Base-by-base conservation (phyloP, 2,797 vertebrate species). In the Ctenopoma kingsleyae region DNA sequence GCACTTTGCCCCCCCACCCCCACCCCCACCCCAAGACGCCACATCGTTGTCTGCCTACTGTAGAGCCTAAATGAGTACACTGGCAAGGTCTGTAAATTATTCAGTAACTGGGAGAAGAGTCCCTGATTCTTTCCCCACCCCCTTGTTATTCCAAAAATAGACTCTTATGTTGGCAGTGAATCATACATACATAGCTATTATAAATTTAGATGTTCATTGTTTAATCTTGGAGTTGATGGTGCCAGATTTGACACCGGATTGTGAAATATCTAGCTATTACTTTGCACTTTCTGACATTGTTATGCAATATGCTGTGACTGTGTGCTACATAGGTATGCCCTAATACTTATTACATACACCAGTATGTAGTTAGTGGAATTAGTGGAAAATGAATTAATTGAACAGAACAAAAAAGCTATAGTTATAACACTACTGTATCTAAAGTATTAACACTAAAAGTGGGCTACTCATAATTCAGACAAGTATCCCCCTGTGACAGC, bases 91-190 rank as follows among this genome's bases (percentile, higher is more conserved):
- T 87, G 84, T 94, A 93, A 94, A 94, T 94, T 91, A 94, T 94
- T 94, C 90, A 94, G 92, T 90, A 91, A 92, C 87, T 87, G 82
- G 80, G 87, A 91, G 87, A 93, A 86, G 66, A 89, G 89, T 90
- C 85, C 88, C 69, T 57, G 70, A 88, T 79, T 78, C 67, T 72
- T 63, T 61, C 53, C 62, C 67, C 71, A 48, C 59, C 75, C 66
- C 60, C 75, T 82, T 72, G 76, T 88, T 81, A 27, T 76, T 81
- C 88, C 76, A 40, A 91, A 92, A 89, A 91, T 91, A 91, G 80
- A 74, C 80, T 81, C 76, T 78, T 75, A 53, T 77, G 71, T 77
- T 61, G 71, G 58, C 66, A 83, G 73, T 54, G 77, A 84, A 85
- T 81, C 77, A 79, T 82, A 87, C 80, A 53, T 67, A 87, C 78